Percentiles rank a stretch among this genome's conserved stretches.
phyloP scores from a whole-genome alignment of 2,888 invertebrate species.

The Trichopoda pennipes region DNA sequence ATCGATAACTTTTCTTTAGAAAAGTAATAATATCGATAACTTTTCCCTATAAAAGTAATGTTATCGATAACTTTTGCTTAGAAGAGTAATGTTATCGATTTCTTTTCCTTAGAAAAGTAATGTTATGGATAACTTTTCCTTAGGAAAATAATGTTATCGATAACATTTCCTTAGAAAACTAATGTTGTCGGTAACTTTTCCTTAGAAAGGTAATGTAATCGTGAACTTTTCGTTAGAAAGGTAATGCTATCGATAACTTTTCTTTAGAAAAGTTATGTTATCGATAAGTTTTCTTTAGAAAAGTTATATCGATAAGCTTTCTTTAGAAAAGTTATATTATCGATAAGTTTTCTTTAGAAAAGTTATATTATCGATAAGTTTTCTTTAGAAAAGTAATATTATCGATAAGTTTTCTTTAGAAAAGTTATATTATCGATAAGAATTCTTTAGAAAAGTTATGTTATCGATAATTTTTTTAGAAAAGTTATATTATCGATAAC shows the following conservation, averaged over 20 bases:
- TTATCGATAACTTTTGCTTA: too few relatives aligned
- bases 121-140: too few relatives aligned
- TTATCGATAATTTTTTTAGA: background rate
- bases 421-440: background rate
- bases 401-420: background rate
- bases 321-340: too few relatives aligned
- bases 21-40: too few relatives aligned
- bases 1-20: too few relatives aligned
- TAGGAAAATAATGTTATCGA: background rate
- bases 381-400: background rate
- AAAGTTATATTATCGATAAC: background rate
- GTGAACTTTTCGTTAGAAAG: background rate
- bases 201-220: background rate
- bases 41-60: too few relatives aligned
- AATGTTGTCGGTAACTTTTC: background rate
- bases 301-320: background rate
- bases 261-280: background rate
- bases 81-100: too few relatives aligned
- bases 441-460: constrained; percentile 1
- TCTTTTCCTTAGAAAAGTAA: too few relatives aligned
- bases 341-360: background rate
- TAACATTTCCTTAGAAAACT: background rate
- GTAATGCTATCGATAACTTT: background rate
- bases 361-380: background rate
- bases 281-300: too few relatives aligned